Evolutionary conservation across 2,888 invertebrate genomes (phyloP), one percentile per base, ranked within the genome.

Genomic region (Sphaerophoria rueppellii): DNA sequence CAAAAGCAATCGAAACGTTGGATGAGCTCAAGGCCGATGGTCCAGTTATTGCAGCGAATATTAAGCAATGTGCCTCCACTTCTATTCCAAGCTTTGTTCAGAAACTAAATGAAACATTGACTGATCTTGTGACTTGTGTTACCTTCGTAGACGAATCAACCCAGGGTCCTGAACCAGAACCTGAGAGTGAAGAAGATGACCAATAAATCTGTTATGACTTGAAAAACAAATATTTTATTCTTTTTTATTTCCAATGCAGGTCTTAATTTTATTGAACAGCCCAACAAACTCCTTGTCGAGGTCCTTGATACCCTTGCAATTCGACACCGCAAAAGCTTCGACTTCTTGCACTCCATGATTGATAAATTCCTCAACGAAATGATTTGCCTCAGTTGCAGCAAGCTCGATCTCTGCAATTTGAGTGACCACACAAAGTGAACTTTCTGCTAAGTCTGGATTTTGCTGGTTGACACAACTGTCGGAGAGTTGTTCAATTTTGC

Each of bases 121-220:
- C 55, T 2, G 40, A n/a, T 6, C 71, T 83, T 0, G 24, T 12
- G 1, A 61, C 60, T 12, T 80, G 83, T 50, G 37, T 72, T n/a
- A 72, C 54, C 9, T 83, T 83, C 46, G 61, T 80, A 4, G 83
- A 83, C 40, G 75, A 80, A 14, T 80, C 80, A 9, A 83, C 70
- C 4, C 11, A 34, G 14, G 61, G 67, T 7, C 80, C 83, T 7
- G 80, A 76, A 11, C 75, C 57, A 4, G 80, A 83, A 50, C 83
- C 80, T 4, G 83, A 69, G 46, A 80, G 67, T 7, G 14, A 1
- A 0, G 83, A 83, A 12, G 74, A 80, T 9, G 67, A 7, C 7
- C 54, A 4, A 16, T 65, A 71, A 35, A 61, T 40, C 9, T 40
- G 9, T 7, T 9, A 43, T 43, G 7, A 11, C 40, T 43, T 43